These are phyloP conservation scores for Amblyjoppa proteus DNA, from an alignment of 2,888 invertebrate species.

Conservation along the genomic window DNA sequence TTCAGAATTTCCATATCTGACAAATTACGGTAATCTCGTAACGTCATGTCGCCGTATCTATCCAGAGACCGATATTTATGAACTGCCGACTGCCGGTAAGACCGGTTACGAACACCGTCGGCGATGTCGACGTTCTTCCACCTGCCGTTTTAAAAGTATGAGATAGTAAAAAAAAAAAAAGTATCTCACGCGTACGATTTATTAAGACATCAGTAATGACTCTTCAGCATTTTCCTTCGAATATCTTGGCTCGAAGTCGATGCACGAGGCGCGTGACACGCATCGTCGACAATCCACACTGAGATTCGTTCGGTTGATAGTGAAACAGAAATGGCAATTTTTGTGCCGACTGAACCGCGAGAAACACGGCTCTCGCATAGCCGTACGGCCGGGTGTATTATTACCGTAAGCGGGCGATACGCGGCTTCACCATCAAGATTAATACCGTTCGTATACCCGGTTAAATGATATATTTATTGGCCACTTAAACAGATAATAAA, in stretches of 20 bases:
- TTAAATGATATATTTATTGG: too few relatives aligned
- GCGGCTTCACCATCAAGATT: too few relatives aligned
- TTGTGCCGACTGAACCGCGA: background rate
- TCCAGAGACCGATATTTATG: conserved; percentile 26
- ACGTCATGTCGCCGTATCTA: conserved; percentile 10
- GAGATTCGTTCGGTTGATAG: background rate
- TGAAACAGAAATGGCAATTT: background rate
- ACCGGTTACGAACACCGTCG: conserved; percentile 16
- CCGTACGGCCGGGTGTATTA: background rate
- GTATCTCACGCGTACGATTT: background rate
- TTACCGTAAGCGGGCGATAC: background rate
- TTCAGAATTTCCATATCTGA: background rate
- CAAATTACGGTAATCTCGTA: conserved; percentile 19
- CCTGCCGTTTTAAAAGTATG: background rate
- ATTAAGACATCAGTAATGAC: background rate
- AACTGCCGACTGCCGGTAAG: conserved; percentile 19
- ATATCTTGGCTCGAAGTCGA: background rate
- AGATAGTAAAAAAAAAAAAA: too few relatives aligned
- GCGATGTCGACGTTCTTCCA: background rate
- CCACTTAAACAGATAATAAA: too few relatives aligned
- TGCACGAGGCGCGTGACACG: background rate
- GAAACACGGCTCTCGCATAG: background rate
- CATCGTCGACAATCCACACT: background rate
- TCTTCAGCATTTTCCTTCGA: background rate
- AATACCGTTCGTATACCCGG: too few relatives aligned